Conservation (phyloP, 2,113 vertebrate genomes). For the Rhinopomastus cyanomelas region DNA sequence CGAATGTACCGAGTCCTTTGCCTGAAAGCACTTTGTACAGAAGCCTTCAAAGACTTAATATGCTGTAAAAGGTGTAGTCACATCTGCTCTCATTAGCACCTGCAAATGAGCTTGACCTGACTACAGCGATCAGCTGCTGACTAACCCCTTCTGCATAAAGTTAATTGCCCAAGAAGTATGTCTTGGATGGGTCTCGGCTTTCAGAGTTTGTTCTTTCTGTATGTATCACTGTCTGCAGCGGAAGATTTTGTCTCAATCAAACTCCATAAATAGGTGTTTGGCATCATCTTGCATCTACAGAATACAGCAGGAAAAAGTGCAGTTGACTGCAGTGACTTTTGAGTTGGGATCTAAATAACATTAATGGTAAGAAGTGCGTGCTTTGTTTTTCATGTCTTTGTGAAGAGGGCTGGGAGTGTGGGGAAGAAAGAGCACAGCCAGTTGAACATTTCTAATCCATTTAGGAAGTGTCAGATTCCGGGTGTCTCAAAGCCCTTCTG, state of each 20-base stretch:
- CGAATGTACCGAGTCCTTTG: neutral
- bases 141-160: neutral
- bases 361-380: neutral
- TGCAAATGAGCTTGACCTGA: conserved; percentile 32
- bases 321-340: neutral
- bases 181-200: neutral
- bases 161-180: conserved; percentile 9
- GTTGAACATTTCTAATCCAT: neutral
- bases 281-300: neutral
- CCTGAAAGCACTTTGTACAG: neutral
- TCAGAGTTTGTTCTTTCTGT: neutral
- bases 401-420: neutral
- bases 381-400: neutral
- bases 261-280: neutral
- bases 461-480: neutral
- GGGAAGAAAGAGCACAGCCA: neutral
- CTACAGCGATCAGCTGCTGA: neutral
- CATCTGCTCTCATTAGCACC: conserved; percentile 39
- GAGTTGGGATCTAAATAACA: neutral
- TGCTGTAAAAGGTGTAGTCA: conserved; percentile 26
- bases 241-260: neutral
- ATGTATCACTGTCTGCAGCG: neutral
- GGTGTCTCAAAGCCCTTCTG: neutral
- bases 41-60: conserved; percentile 5
- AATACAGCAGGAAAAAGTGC: neutral